Base-by-base conservation (phyloP, 2,797 vertebrate genomes). In the Karalla daura region DNA sequence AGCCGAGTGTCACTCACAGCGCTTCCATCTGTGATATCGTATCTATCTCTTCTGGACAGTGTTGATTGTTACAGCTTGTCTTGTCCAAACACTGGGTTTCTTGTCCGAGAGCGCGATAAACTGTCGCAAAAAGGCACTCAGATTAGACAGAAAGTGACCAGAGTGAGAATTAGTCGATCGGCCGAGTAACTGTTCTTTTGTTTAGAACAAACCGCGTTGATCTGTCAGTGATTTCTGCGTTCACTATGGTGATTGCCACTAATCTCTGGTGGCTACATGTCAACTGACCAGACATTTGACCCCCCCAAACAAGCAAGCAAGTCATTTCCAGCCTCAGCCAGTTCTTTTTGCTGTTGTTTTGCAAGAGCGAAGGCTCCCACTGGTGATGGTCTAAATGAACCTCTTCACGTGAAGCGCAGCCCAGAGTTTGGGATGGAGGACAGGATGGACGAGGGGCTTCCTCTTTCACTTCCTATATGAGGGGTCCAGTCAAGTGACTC, bases 381-480 rank as follows among this genome's bases (percentile, higher is more conserved):
- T 74, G 67, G 61, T 43, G 71, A 45, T 62, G 7, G 64, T 81
- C 74, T 84, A 3, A 35, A 61, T 81, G 79, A 69, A 69, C 1
- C 20, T 50, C 76, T 86, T 89, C 86, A 89, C 76, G 78, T 90
- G 89, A 90, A 91, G 76, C 1, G 6, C 78, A 53, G 62, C 73
- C 81, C 72, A 86, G 68, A 84, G 84, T 80, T 74, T 70, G 58
- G 83, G 79, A 86, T 77, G 67, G 81, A 86, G 70, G 86, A 86
- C 89, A 91, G 90, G 90, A 91, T 90, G 90, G 84, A 88, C 67
- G 64, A 77, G 79, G 67, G 74, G 78, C 93, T 94, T 94, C 93
- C 93, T 94, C 93, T 94, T 94, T 94, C 93, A 93, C 91, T 94
- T 94, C 93, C 92, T 92, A 91, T 86, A 91, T 91, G 87, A 88